Conservation (phyloP, 2,113 vertebrate genomes). For the Chloebia gouldiae region DNA sequence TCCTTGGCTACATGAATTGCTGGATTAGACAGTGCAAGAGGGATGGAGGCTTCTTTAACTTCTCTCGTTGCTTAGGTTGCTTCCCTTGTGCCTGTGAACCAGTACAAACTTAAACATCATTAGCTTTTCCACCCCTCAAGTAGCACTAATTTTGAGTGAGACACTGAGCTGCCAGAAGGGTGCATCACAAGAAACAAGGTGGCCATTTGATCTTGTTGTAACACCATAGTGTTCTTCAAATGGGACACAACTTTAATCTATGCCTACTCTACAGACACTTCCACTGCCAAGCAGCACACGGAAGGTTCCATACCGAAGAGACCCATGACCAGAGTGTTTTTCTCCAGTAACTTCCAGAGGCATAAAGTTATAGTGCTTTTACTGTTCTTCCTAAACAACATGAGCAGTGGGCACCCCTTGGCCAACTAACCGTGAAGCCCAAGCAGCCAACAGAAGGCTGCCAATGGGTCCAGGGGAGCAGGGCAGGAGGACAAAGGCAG, state of each 20-base stretch:
- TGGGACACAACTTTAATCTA: not conserved
- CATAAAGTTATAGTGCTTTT: not conserved
- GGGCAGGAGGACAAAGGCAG: not conserved
- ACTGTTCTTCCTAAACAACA: not conserved
- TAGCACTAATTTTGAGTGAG: not conserved
- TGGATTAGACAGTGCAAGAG: not conserved
- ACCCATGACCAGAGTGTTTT: not conserved
- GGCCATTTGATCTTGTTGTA: not conserved
- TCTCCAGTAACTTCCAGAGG: not conserved
- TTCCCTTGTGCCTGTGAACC: not conserved
- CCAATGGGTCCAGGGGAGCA: not conserved
- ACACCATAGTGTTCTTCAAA: not conserved
- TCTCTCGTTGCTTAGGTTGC: not conserved
- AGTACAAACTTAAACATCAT: not conserved
- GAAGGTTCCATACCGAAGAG: not conserved
- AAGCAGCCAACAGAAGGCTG: not conserved
- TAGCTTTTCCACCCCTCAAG: not conserved
- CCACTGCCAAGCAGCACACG: not conserved
- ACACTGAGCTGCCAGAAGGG: not conserved
- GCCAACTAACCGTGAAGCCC: accelerated
- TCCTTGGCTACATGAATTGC: not conserved
- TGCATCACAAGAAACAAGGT: not conserved
- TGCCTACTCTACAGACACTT: not conserved
- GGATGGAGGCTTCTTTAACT: not conserved
- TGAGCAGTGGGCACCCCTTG: accelerated